Evolutionary conservation across 1,140 invertebrate species (phyloP), one percentile per base, ranked within the genome.

Genomic region (Eufriesea mexicana): DNA sequence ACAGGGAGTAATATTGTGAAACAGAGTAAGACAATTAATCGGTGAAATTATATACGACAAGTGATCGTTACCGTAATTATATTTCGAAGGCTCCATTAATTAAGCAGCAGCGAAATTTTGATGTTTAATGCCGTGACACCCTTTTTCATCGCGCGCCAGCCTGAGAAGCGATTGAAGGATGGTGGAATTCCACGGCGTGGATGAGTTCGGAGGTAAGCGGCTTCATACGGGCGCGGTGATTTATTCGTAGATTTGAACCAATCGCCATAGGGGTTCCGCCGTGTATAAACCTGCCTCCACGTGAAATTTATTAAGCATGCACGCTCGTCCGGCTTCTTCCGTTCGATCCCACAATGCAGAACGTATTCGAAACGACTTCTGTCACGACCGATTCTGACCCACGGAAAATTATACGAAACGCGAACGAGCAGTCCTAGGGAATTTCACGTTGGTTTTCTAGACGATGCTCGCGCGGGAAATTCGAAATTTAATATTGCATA

Each of bases 201-300:
- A 54, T 51, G 75, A 83, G 66, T 35, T 55, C 55, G 25, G 45
- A 28, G 73, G 35, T 59, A 64, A 68, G 25, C 49, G 55, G 54
- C 64, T 81, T 74, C 68, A 77, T 85, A 85, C 73, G 84, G 73
- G 79, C 42, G 51, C 64, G 57, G 54, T 77, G 84, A 85, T 85
- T 85, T 85, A 85, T 77, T 71, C 73, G 49, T 75, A 75, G 71
- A 85, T 85, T 83, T 77, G 76, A 85, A 54, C 72, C 71, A 62
- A 85, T 82, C 84, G 72, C 84, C 64, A 80, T 84, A 84, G 78
- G 83, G 83, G 83, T 84, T 74, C 83, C 35, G 16, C 51, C 62
- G 25, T 54, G 57, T 84, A 74, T 84, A 78, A 80, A 84, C 76
- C 77, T 79, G 68, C 67, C 71, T 55, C 18, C 14, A n/a, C 57